Evolutionary conservation across 92 coral and sea anemone species (phyloP).

Genomic region (Hydrozoanthus gracilis): DNA sequence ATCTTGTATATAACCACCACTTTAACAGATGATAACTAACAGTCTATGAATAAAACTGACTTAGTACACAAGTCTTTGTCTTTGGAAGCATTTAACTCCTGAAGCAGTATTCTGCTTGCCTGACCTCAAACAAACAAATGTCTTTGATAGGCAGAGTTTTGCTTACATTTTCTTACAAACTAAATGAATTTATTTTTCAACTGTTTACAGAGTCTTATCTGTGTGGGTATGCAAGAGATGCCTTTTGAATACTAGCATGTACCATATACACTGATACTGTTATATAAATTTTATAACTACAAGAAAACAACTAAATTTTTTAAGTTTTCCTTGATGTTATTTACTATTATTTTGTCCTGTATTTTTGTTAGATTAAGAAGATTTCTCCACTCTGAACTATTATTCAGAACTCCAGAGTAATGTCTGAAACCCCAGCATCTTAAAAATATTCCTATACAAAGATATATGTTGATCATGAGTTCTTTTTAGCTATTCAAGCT

Average conservation of each 20-base stretch:
- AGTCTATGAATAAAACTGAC: too few relatives aligned
- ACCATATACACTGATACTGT: not conserved
- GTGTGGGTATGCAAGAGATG: not conserved
- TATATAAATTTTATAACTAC: too few relatives aligned
- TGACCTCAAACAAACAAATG: too few relatives aligned
- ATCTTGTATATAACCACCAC: too few relatives aligned
- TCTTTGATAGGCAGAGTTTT: too few relatives aligned
- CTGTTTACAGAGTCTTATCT: not conserved
- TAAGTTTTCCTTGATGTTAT: not conserved
- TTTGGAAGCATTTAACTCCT: too few relatives aligned
- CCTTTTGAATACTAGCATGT: not conserved
- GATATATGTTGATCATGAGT: not conserved
- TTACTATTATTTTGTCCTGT: not conserved
- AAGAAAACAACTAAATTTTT: too few relatives aligned
- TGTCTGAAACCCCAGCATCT: not conserved
- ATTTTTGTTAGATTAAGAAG: not conserved
- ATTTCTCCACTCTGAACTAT: not conserved
- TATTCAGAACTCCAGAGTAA: not conserved
- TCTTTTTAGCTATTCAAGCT: not conserved
- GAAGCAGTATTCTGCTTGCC: too few relatives aligned
- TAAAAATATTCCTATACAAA: not conserved
- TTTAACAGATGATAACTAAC: not conserved
- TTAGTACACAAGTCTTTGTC: too few relatives aligned
- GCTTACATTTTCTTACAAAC: too few relatives aligned
- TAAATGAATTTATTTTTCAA: too few relatives aligned